Base-by-base conservation (phyloP, 1,140 invertebrate genomes). In the Bombus terrestris region DNA sequence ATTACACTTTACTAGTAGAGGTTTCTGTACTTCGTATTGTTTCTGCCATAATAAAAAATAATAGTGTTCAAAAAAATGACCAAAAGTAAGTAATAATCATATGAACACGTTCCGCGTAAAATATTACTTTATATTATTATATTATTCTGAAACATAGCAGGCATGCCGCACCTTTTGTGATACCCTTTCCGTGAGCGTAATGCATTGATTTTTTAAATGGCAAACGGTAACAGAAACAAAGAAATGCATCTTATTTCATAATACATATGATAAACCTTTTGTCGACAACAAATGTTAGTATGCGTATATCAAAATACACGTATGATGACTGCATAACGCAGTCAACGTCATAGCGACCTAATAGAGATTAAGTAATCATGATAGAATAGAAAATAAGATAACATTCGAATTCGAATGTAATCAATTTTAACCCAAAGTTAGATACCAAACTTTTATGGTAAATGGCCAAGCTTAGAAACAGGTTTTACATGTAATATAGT, bases 401-500 rank as follows among this genome's bases (percentile, higher is more conserved):
- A 80, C 32, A 47, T 85, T 85, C n/a, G 76, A 75, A 83, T 47
- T 68, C 62, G 80, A 76, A 39, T 71, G 72, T 39, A n/a, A 84
- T 88, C 87, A 77, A 43, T 86, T 91, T 90, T 86, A 86, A 85
- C 79, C 69, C 81, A 89, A 86, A 83, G 79, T 84, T 86, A 83
- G 86, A 88, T 92, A 92, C 68, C 77, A 85, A 85, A 85, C 73
- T 90, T 92, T 91, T 90, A 90, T 83, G 90, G 86, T 57, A 90
- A 92, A 91, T 83, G 90, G 90, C 91, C 91, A 92, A 93, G 91
- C 89, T 83, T 87, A 87, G 91, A 59, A 92, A 57, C 89, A 91
- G 89, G 90, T 91, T 93, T 92, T 93, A 92, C 92, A 85, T 90
- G 81, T 77, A 90, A 47, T 77, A 93, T 93, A 92, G 89, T 87